These are phyloP conservation scores for Anaspis maculata DNA, from an alignment of 2,888 invertebrate species.

Conservation along the genomic window DNA sequence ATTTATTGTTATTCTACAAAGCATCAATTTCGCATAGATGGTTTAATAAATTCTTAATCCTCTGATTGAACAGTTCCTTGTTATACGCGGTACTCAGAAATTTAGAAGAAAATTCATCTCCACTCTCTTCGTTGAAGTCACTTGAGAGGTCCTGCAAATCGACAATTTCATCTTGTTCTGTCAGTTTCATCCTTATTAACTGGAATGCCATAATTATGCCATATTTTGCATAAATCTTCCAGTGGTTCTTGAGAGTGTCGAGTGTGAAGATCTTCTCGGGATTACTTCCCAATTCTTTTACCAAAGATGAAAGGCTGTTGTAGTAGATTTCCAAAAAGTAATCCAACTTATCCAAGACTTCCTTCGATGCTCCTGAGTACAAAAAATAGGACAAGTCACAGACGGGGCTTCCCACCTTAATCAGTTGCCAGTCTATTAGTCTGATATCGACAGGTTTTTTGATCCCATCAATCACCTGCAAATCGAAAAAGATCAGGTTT, in stretches of 20 bases:
- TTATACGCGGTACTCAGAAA: too few species aligned
- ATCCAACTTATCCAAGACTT: conserved; percentile 27
- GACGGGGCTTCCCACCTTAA: conserved; percentile 21
- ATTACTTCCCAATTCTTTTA: conserved; percentile 24
- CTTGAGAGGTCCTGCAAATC: too few species aligned
- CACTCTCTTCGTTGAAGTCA: too few species aligned
- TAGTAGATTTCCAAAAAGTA: conserved; percentile 30
- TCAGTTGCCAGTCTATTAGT: conserved; percentile 27
- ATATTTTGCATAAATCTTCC: conserved; percentile 20
- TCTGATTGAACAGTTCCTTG: too few species aligned
- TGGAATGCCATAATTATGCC: conserved; percentile 17
- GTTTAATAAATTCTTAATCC: too few species aligned
- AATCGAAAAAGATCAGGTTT: too few species aligned
- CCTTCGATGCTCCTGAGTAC: conserved; percentile 28
- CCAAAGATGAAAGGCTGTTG: conserved; percentile 22
- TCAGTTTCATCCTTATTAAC: conserved; percentile 17
- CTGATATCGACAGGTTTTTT: conserved; percentile 15
- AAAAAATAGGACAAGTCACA: conserved; percentile 33
- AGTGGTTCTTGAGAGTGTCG: conserved; percentile 20
- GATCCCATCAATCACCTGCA: too few species aligned
- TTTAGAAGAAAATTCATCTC: too few species aligned
- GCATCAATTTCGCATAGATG: too few species aligned
- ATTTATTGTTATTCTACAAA: too few species aligned
- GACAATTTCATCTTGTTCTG: conserved; percentile 13
- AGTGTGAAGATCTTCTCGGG: conserved; percentile 27